Percentiles rank a stretch among this genome's conserved stretches.
phyloP scores from a whole-genome alignment of 2,797 vertebrate species.

The Natrix natrix region DNA sequence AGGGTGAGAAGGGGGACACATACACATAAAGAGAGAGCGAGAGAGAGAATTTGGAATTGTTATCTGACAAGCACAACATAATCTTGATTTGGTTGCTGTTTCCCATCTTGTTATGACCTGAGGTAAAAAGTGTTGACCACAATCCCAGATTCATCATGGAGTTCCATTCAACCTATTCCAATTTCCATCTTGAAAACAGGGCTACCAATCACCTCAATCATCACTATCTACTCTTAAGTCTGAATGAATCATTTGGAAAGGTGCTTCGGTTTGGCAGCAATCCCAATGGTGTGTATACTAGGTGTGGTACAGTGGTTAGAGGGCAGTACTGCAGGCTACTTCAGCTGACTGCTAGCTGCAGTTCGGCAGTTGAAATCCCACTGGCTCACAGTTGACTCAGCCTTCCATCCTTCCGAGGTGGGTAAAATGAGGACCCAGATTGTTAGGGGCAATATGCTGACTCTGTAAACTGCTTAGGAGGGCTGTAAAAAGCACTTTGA shows the following conservation, averaged over 20 bases:
- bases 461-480: too few species aligned
- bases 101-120: neutral
- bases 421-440: too few species aligned
- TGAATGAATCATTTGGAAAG: neutral
- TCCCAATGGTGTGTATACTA: neutral
- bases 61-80: neutral
- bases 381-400: too few species aligned
- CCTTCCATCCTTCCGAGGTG: too few species aligned
- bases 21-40: neutral
- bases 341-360: too few species aligned
- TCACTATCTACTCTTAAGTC: neutral
- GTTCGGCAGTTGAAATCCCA: too few species aligned
- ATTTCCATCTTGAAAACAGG: neutral
- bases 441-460: too few species aligned
- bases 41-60: neutral
- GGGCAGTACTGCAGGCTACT: too few species aligned
- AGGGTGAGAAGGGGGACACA: neutral
- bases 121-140: neutral
- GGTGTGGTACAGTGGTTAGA: too few species aligned
- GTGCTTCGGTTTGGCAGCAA: neutral
- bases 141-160: neutral
- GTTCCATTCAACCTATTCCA: neutral
- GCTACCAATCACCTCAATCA: neutral
- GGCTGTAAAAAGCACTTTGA: too few species aligned
- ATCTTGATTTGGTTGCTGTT: neutral